Percentiles rank a stretch among this genome's conserved stretches.
Evolutionary conservation across 1,140 invertebrate genomes (phyloP).

Genomic region (Nylanderia fulva): DNA sequence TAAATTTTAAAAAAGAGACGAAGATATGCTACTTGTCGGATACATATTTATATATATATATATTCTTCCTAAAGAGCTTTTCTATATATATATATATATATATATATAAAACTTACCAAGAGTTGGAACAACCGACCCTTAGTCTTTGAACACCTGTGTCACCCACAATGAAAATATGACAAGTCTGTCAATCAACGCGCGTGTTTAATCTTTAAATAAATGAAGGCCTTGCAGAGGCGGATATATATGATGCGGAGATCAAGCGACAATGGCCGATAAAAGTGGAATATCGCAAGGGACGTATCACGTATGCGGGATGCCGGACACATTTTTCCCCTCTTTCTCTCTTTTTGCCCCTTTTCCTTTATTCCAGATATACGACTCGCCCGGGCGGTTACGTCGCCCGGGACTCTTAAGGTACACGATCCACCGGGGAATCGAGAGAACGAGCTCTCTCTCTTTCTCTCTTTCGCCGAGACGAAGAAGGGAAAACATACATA

Average conservation of each 20-base stretch:
- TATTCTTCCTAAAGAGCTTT: too few relatives aligned
- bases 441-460: constrained; percentile 30
- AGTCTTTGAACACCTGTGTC: not conserved
- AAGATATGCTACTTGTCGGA: too few relatives aligned
- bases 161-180: constrained; percentile 12
- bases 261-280: constrained; percentile 30
- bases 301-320: constrained; percentile 50
- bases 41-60: too few relatives aligned
- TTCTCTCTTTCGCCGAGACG: too few relatives aligned
- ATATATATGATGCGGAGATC: constrained; percentile 32
- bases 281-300: constrained; percentile 29
- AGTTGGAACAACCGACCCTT: too few relatives aligned
- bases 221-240: not conserved
- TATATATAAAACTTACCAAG: too few relatives aligned
- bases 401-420: constrained; percentile 49
- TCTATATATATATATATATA: too few relatives aligned
- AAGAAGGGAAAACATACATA: constrained; percentile 31
- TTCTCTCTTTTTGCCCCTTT: not conserved
- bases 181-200: not conserved
- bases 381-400: constrained; percentile 29
- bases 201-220: constrained; percentile 33
- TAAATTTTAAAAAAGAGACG: too few relatives aligned
- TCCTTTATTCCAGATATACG: constrained; percentile 20
- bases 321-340: constrained; percentile 25
- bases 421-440: constrained; percentile 46